Percentiles rank a stretch among this genome's conserved stretches.
Conservation (phyloP, 2,113 vertebrate species). For the Electrona antarctica region DNA sequence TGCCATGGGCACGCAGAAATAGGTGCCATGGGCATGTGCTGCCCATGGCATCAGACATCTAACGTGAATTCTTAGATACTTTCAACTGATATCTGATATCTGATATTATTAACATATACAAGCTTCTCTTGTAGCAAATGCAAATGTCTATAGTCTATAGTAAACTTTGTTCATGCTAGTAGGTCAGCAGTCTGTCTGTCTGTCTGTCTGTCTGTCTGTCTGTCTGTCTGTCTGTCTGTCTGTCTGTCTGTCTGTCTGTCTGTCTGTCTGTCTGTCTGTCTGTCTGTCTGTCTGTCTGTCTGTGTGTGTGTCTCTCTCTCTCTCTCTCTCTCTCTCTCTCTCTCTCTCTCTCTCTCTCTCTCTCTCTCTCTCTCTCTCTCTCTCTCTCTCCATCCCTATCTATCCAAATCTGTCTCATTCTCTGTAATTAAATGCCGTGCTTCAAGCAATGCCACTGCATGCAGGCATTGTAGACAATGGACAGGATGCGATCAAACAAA, state of each 20-base stretch:
- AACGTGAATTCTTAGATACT: too few relatives aligned
- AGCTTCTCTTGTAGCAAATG: too few relatives aligned
- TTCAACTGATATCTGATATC: too few relatives aligned
- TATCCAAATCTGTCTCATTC: not conserved
- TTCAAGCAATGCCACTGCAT: slow-evolving; percentile 46
- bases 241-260: not conserved
- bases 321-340: not conserved
- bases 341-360: slow-evolving; percentile 2
- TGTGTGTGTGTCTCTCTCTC: slow-evolving; percentile 7
- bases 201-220: slow-evolving; percentile 3
- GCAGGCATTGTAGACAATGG: slow-evolving; percentile 32
- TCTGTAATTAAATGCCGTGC: slow-evolving; percentile 51
- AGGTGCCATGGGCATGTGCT: too few relatives aligned
- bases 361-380: not conserved
- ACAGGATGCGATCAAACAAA: slow-evolving; percentile 1
- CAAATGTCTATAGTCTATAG: too few relatives aligned
- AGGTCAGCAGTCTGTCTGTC: not conserved
- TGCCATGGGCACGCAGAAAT: too few relatives aligned
- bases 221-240: not conserved
- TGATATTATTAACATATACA: too few relatives aligned
- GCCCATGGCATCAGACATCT: too few relatives aligned
- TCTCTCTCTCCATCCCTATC: not conserved
- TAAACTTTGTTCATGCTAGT: too few relatives aligned
- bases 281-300: not conserved
- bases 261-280: not conserved